A percentile compares a stretch with the other conserved stretches of the same genome.
These are phyloP conservation scores for Narcine bancroftii DNA, from an alignment of 2,113 vertebrate species.

Conservation along the genomic window DNA sequence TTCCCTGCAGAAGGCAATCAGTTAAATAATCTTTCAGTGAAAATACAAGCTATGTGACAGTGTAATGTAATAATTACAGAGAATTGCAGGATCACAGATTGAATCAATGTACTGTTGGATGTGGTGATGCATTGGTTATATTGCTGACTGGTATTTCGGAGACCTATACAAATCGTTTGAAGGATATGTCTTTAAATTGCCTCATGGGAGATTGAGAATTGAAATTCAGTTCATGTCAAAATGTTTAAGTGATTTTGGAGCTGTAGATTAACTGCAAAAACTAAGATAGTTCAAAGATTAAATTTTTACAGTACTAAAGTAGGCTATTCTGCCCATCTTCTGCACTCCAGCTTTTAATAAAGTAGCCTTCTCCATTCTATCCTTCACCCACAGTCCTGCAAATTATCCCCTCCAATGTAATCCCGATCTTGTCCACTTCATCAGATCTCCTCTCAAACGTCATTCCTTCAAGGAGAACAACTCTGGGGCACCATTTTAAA, in stretches of 20 bases:
- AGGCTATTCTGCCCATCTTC: too few relatives aligned
- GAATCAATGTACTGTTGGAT: neutral
- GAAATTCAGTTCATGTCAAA: neutral
- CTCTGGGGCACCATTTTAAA: too few relatives aligned
- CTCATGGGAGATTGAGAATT: neutral
- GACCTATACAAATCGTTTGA: neutral
- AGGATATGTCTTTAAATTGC: neutral
- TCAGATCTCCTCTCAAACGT: too few relatives aligned
- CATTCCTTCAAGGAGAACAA: too few relatives aligned
- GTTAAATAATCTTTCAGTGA: neutral
- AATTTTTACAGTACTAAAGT: too few relatives aligned
- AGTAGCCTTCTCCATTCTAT: too few relatives aligned
- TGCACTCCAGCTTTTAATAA: too few relatives aligned
- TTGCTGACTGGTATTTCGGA: neutral
- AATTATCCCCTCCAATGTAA: too few relatives aligned
- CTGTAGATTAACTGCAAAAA: neutral
- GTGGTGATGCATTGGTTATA: neutral
- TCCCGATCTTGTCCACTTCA: too few relatives aligned
- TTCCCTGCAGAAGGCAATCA: neutral
- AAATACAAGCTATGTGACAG: neutral
- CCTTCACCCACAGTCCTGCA: too few relatives aligned
- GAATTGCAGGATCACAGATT: neutral
- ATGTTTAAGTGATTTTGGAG: neutral
- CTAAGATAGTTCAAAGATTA: too few relatives aligned
- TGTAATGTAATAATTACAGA: neutral